Conservation (phyloP, 2,888 invertebrate genomes). For the Crocallis elinguaria region DNA sequence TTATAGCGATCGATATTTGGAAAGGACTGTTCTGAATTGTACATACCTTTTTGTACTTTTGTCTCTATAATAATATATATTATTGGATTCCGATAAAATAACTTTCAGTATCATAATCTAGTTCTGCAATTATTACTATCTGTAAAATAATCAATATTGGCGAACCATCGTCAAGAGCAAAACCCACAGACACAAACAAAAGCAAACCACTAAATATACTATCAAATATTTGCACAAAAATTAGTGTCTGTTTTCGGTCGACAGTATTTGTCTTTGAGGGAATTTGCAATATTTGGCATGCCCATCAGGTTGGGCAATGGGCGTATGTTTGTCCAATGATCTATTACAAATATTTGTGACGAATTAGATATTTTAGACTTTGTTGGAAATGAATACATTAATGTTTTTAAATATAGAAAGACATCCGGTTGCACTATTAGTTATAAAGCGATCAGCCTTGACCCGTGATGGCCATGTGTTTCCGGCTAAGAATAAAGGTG, state of each 20-base stretch:
- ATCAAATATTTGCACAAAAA: slow-evolving; percentile 31
- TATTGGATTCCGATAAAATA: too few species aligned
- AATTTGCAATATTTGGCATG: slow-evolving; percentile 52
- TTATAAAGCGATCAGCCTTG: background rate
- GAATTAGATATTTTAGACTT: background rate
- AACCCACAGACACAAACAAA: background rate
- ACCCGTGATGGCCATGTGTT: background rate
- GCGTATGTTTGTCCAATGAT: slow-evolving; percentile 28
- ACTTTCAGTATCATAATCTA: too few species aligned
- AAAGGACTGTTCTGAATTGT: too few species aligned
- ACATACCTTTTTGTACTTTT: too few species aligned
- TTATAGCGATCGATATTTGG: too few species aligned
- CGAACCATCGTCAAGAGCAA: background rate
- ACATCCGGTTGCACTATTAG: background rate
- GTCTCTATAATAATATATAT: too few species aligned
- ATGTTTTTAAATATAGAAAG: background rate
- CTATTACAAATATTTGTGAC: slow-evolving; percentile 15
- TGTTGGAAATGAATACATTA: background rate
- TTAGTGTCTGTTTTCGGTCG: slow-evolving; percentile 34
- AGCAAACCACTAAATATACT: slow-evolving; percentile 1
- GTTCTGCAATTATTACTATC: too few species aligned
- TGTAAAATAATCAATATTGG: background rate
- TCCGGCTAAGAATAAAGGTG: too few species aligned
- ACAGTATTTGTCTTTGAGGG: slow-evolving; percentile 32
- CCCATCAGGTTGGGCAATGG: slow-evolving; percentile 43